phyloP scores from a whole-genome alignment of 2,113 vertebrate genomes.

The Athene noctua region DNA sequence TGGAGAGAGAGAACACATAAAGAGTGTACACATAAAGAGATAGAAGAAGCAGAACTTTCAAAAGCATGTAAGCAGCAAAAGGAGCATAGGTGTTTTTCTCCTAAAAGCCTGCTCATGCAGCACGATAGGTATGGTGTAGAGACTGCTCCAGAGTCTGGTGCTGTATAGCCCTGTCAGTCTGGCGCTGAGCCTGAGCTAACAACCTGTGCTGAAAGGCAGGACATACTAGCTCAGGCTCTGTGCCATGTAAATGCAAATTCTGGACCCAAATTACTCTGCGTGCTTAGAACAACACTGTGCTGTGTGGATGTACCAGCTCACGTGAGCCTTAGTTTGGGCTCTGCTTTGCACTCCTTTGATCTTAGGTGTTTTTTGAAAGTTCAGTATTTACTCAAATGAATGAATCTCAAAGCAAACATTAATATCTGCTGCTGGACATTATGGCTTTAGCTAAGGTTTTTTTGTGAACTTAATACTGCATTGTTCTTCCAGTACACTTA shows the following conservation, averaged over 20 bases:
- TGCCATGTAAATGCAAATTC: not conserved
- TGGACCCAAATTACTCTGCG: not conserved
- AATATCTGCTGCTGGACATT: constrained; percentile 13
- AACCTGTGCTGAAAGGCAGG: not conserved
- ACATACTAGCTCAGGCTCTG: not conserved
- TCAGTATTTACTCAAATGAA: not conserved
- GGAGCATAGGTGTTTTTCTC: not conserved
- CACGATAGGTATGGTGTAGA: rapidly evolving
- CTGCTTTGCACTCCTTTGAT: not conserved
- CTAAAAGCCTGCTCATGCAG: not conserved
- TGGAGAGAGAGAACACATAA: not conserved
- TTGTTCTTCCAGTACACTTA: not conserved
- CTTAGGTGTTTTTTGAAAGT: not conserved
- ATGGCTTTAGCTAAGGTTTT: not conserved
- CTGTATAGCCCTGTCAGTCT: not conserved
- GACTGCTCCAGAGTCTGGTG: not conserved
- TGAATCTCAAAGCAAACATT: constrained; percentile 6
- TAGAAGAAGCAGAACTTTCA: not conserved
- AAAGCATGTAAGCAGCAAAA: not conserved
- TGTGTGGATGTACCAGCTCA: not conserved
- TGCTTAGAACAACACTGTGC: not conserved
- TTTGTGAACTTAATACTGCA: not conserved
- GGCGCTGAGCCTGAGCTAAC: not conserved
- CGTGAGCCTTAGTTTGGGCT: not conserved
- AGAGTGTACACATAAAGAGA: not conserved